phyloP scores from a whole-genome alignment of 2,797 vertebrate species.

The Platalea minor region DNA sequence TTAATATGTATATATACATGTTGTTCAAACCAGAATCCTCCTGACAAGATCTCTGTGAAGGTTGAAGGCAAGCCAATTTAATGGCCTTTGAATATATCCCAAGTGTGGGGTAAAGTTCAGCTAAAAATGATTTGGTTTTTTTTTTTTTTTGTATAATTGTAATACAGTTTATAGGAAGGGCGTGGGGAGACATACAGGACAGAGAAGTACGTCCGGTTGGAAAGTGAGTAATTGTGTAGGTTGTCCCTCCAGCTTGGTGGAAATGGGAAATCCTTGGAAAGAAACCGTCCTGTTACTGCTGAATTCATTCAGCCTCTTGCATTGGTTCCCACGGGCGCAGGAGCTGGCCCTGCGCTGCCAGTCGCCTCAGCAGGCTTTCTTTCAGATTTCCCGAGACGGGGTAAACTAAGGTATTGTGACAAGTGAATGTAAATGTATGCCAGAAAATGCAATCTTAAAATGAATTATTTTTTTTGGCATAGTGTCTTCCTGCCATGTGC shows the following conservation, averaged over 20 bases:
- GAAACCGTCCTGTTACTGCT: not conserved
- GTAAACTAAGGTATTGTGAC: constrained; percentile 79
- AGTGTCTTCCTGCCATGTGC: constrained; percentile 12
- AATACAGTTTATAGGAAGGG: constrained; percentile 19
- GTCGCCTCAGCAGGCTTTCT: constrained; percentile 7
- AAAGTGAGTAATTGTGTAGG: not conserved
- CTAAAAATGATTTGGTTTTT: constrained; percentile 26
- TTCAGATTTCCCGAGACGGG: constrained; percentile 30
- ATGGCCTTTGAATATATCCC: constrained; percentile 43
- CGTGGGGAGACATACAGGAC: not conserved
- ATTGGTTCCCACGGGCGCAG: not conserved
- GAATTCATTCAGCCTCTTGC: not conserved
- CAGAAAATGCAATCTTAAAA: constrained; percentile 73
- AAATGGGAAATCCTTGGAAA: constrained; percentile 36
- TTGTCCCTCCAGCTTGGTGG: constrained; percentile 7
- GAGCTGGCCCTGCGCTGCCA: not conserved
- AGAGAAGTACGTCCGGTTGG: not conserved
- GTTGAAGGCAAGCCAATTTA: constrained; percentile 32
- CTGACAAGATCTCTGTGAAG: constrained; percentile 56
- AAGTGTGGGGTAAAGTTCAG: constrained; percentile 19
- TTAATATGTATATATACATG: constrained; percentile 71
- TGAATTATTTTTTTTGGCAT: not conserved
- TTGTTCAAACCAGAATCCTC: constrained; percentile 63
- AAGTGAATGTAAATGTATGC: constrained; percentile 91
- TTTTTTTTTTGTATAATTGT: constrained; percentile 44